These are phyloP conservation scores for Xestobium rufovillosum DNA, from an alignment of 2,888 invertebrate genomes.

Conservation along the genomic window DNA sequence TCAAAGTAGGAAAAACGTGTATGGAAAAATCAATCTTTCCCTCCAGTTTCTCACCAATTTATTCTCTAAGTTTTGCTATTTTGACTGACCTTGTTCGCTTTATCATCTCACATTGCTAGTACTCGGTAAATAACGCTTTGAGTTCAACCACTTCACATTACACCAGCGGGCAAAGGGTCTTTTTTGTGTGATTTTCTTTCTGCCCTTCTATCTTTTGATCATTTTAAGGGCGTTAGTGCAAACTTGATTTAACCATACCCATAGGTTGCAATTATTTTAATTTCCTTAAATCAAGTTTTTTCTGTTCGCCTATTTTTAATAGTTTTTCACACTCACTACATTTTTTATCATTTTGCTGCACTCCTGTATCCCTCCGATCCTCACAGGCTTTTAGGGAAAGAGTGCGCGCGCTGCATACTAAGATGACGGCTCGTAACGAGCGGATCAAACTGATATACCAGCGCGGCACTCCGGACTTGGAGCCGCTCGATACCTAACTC, in stretches of 20 bases:
- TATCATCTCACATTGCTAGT: constrained; percentile 13
- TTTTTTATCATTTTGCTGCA: constrained; percentile 46
- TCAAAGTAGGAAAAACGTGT: background rate
- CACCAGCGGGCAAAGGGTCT: background rate
- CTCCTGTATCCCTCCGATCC: constrained; percentile 29
- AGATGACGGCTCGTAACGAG: constrained; percentile 80
- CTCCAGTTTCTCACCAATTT: background rate
- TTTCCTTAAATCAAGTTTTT: constrained; percentile 33
- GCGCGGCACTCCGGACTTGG: constrained; percentile 78
- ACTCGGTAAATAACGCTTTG: constrained; percentile 10
- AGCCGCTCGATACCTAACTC: constrained; percentile 59
- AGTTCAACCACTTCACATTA: constrained; percentile 4
- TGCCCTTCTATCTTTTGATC: too few relatives aligned
- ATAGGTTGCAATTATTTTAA: too few relatives aligned
- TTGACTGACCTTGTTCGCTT: constrained; percentile 10
- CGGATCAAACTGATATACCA: constrained; percentile 81
- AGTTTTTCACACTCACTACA: constrained; percentile 38
- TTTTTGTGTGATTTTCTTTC: background rate
- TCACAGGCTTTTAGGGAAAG: constrained; percentile 75
- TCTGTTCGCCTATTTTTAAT: constrained; percentile 32
- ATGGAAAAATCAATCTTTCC: background rate
- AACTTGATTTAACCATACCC: too few relatives aligned
- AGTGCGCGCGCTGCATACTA: constrained; percentile 78
- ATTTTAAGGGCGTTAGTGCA: too few relatives aligned
- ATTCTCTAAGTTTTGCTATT: constrained; percentile 10